phyloP scores from a whole-genome alignment of 2,113 vertebrate species.

The Ammospiza nelsoni region DNA sequence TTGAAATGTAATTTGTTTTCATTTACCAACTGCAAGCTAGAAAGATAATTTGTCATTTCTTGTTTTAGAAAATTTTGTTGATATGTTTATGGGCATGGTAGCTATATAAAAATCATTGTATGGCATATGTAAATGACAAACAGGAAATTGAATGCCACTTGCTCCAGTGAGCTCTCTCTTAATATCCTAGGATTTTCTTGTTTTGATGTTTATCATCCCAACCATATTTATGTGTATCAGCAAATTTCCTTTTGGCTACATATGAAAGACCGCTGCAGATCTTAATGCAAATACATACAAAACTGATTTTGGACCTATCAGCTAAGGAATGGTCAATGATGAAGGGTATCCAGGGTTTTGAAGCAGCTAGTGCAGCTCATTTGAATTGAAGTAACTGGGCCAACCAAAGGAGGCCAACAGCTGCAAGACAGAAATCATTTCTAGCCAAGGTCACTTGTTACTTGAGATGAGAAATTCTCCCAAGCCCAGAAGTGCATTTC shows the following conservation, averaged over 20 bases:
- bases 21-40: conserved; percentile 64
- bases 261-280: conserved; percentile 66
- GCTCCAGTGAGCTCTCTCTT: conserved; percentile 44
- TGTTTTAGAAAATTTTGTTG: conserved; percentile 60
- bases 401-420: neutral
- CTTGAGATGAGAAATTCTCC: neutral
- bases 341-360: neutral
- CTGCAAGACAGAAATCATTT: neutral
- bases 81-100: conserved; percentile 62
- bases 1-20: conserved; percentile 74
- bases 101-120: conserved; percentile 62
- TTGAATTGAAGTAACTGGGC: neutral
- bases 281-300: conserved; percentile 34
- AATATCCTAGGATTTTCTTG: conserved; percentile 64
- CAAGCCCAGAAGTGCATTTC: neutral
- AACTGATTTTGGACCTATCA: conserved; percentile 39
- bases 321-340: neutral
- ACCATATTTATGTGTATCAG: conserved; percentile 69
- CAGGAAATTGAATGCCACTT: conserved; percentile 74
- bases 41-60: conserved; percentile 76
- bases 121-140: conserved; percentile 64
- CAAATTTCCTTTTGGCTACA: conserved; percentile 71
- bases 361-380: neutral
- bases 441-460: neutral
- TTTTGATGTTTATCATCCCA: conserved; percentile 68